Base-by-base conservation (phyloP, 2,113 vertebrate species). In the Turdus rufiventris region DNA sequence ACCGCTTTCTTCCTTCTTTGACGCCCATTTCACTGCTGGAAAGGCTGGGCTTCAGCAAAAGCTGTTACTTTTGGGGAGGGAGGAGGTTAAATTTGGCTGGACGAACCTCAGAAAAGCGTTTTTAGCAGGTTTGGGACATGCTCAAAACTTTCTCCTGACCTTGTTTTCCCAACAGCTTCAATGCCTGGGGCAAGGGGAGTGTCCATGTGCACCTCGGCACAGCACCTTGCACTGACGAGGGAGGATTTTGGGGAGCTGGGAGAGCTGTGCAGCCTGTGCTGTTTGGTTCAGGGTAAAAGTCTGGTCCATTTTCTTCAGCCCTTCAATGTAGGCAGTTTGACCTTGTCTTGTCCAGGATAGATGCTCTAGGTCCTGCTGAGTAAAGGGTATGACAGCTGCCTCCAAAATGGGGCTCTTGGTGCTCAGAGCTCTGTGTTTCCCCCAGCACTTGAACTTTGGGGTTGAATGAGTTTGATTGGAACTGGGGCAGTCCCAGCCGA, bases 401-500 rank as follows among this genome's bases (percentile, higher is more conserved):
- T 67, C 45, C 53, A 43, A 18, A 78, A 45, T 2, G 8, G 13
- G 38, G 42, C 17, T 79, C 23, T 54, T 33, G 34, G 24, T 15
- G 23, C 26, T 3, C 36, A 20, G 74, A 66, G 33, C 14, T 1
- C 20, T 19, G 53, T 14, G 18, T 23, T 78, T 28, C 6, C 18
- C 10, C 20, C 1, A 2, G 34, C 23, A 3, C 34, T 66, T 9
- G 16, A 12, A 45, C 40, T 58, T 53, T 12, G 42, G 19, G 29
- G 79, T 70, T 33, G 10, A 58, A 25, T 78, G 26, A 36, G 4
- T 45, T 65, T 48, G 26, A 13, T 78, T 92, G 62, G 23, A 16
- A 31, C 0, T 1, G 3, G 36, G 45, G 7, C 1, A 1, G 38
- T 67, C n/a, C 6, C 26, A 72, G 34, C 25, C 0, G 0, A 57